These are phyloP conservation scores for Corythucha ciliata DNA, from an alignment of 2,888 invertebrate genomes.

Conservation along the genomic window DNA sequence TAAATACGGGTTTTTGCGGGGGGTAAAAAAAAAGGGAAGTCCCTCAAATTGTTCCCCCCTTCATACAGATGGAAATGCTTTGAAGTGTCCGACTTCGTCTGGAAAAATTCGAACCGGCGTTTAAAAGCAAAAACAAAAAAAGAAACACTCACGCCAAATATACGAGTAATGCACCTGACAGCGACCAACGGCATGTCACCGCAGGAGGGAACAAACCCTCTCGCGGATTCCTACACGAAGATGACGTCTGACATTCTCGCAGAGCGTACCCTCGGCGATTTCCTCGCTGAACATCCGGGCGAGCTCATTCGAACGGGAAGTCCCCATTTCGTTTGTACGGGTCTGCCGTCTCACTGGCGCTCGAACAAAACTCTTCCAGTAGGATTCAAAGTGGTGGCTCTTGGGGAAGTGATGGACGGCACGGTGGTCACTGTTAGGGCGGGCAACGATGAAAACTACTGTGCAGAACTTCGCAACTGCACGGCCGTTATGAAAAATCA, in stretches of 20 bases:
- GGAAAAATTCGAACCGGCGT: background rate
- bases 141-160: background rate
- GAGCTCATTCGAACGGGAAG: slow-evolving; percentile 86
- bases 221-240: slow-evolving; percentile 76
- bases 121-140: background rate
- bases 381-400: slow-evolving; percentile 91
- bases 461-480: slow-evolving; percentile 88
- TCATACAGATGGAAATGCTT: background rate
- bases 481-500: slow-evolving; percentile 97
- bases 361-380: slow-evolving; percentile 96
- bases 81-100: slow-evolving; percentile 10
- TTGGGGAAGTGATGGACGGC: slow-evolving; percentile 91
- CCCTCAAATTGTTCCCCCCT: too few relatives aligned
- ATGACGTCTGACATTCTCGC: slow-evolving; percentile 85
- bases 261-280: slow-evolving; percentile 75
- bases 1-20: too few relatives aligned
- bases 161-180: slow-evolving; percentile 44
- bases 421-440: slow-evolving; percentile 92
- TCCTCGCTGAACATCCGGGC: slow-evolving; percentile 81
- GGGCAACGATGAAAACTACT: slow-evolving; percentile 97
- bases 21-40: background rate
- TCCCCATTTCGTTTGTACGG: slow-evolving; percentile 91
- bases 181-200: slow-evolving; percentile 53
- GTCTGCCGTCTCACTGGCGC: slow-evolving; percentile 91
- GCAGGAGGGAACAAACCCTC: slow-evolving; percentile 57